phyloP scores from a whole-genome alignment of 2,113 vertebrate species.

The Myotis davidii region DNA sequence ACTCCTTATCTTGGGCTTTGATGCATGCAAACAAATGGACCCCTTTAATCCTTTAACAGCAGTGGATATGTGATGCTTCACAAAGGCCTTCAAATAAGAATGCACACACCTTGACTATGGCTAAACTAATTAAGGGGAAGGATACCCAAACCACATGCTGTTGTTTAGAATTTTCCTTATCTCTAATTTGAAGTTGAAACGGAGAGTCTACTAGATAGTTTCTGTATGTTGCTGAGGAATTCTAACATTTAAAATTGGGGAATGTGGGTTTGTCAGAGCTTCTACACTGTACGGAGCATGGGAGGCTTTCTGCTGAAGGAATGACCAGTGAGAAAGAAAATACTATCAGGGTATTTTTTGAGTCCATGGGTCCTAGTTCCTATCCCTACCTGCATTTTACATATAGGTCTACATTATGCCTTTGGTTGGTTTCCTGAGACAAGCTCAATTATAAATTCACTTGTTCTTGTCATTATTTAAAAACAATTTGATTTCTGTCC shows the following conservation, averaged over 20 bases:
- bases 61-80: neutral
- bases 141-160: too few relatives aligned
- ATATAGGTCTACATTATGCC: neutral
- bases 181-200: neutral
- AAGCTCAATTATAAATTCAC: neutral
- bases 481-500: neutral
- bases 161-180: neutral
- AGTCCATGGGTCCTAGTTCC: neutral
- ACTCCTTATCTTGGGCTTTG: neutral
- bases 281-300: neutral
- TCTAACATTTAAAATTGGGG: neutral
- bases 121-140: neutral
- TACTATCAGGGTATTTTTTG: neutral
- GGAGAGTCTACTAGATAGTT: neutral
- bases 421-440: neutral
- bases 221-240: neutral
- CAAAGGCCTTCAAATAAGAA: neutral
- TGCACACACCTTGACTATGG: neutral
- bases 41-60: neutral
- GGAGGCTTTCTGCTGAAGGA: neutral
- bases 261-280: neutral
- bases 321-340: neutral
- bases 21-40: neutral
- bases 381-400: neutral
- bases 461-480: neutral